phyloP scores from a whole-genome alignment of 2,113 vertebrate genomes.

The Pluvianellus socialis region DNA sequence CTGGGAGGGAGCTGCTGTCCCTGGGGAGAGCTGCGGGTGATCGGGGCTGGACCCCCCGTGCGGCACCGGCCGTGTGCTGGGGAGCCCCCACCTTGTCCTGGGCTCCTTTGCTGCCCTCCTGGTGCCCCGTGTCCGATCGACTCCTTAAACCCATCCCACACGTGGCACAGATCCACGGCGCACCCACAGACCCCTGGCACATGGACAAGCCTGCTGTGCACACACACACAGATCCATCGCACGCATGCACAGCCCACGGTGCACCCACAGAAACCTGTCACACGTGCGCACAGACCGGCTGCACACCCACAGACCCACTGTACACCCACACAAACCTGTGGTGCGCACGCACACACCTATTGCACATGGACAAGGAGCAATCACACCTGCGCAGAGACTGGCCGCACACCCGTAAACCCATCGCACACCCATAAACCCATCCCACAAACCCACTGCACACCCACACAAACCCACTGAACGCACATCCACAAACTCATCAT shows the following conservation, averaged over 20 bases:
- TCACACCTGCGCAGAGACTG: not conserved
- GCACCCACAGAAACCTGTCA: too few species aligned
- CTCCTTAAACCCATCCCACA: not conserved
- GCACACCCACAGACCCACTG: not conserved
- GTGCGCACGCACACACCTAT: not conserved
- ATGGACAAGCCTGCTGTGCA: too few species aligned
- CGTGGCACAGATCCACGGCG: rapidly evolving
- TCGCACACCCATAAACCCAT: not conserved
- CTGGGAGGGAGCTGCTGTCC: not conserved
- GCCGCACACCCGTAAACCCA: not conserved
- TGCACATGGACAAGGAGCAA: not conserved
- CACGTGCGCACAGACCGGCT: too few species aligned
- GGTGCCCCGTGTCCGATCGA: rapidly evolving
- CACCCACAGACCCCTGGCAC: not conserved
- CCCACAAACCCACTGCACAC: too few species aligned
- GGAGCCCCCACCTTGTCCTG: rapidly evolving
- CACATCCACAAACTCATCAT: not conserved
- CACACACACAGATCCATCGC: not conserved
- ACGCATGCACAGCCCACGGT: too few species aligned
- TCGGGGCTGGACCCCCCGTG: rapidly evolving
- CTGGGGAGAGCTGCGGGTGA: not conserved
- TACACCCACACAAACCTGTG: not conserved
- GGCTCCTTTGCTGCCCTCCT: not conserved
- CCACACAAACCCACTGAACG: not conserved
- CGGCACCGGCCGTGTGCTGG: rapidly evolving